These are phyloP conservation scores for Saccopteryx bilineata DNA, from an alignment of 2,113 vertebrate species.

Conservation along the genomic window DNA sequence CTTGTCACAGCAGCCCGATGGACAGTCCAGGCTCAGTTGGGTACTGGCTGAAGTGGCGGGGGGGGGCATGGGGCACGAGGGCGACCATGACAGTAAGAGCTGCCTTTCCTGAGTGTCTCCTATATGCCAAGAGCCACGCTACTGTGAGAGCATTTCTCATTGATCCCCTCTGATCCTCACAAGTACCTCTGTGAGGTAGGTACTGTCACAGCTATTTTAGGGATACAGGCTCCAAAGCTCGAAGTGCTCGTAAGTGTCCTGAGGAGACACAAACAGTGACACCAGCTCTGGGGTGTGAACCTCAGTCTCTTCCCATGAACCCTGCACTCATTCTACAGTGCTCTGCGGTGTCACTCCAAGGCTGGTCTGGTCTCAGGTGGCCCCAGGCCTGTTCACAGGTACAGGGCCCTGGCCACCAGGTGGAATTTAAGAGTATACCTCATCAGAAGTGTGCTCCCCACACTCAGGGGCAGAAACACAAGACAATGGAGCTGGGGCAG, in stretches of 20 bases:
- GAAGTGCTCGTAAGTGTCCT: background rate
- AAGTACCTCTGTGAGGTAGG: background rate
- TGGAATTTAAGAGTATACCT: background rate
- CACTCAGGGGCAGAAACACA: background rate
- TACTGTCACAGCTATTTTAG: background rate
- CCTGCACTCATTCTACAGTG: background rate
- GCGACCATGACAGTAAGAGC: rapidly evolving
- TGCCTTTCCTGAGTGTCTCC: background rate
- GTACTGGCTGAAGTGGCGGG: background rate
- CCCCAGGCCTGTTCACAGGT: background rate
- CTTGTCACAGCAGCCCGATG: rapidly evolving
- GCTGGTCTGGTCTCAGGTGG: no score
- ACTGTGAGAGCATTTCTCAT: background rate
- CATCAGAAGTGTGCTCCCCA: background rate
- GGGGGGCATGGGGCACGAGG: rapidly evolving
- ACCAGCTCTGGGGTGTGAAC: background rate
- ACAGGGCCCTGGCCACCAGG: background rate
- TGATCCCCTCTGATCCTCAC: background rate
- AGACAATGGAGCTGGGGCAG: background rate
- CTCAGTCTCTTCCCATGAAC: rapidly evolving
- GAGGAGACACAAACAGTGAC: background rate
- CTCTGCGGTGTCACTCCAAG: rapidly evolving
- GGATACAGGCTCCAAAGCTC: background rate
- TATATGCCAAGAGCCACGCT: rapidly evolving
- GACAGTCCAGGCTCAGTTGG: background rate